Conservation (phyloP, 2,888 invertebrate species). For the Acleris cristana region DNA sequence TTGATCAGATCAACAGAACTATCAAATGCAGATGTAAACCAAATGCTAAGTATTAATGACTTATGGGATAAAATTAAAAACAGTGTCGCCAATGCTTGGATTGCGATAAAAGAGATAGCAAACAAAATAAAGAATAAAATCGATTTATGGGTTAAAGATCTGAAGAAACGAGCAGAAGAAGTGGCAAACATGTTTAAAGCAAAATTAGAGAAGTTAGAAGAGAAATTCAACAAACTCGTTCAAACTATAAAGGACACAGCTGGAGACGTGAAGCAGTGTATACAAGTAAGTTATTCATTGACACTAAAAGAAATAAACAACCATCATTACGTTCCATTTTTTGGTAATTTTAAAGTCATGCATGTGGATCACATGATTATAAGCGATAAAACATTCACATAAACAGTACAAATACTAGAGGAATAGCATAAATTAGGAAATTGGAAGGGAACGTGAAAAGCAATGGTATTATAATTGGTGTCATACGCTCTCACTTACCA, state of each 20-base stretch:
- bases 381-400: too few species aligned
- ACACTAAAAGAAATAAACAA: too few species aligned
- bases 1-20: constrained; percentile 24
- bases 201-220: constrained; percentile 46
- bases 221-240: constrained; percentile 45
- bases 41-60: constrained; percentile 20
- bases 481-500: too few species aligned
- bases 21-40: constrained; percentile 37
- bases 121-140: constrained; percentile 50
- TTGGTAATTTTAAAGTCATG: too few species aligned
- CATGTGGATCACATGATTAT: too few species aligned
- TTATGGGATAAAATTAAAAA: constrained; percentile 53
- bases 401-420: too few species aligned
- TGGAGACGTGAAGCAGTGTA: constrained; percentile 51
- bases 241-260: constrained; percentile 45
- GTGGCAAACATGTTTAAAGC: constrained; percentile 43
- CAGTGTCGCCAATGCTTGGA: constrained; percentile 50
- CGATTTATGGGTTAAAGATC: constrained; percentile 45
- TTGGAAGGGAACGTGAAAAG: too few species aligned
- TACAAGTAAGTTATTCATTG: constrained; percentile 48
- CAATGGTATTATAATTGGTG: too few species aligned
- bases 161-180: constrained; percentile 49
- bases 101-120: constrained; percentile 51
- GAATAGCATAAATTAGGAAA: too few species aligned
- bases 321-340: too few species aligned